Evolutionary conservation across 2,888 invertebrate species (phyloP), one percentile per base, ranked within the genome.

Genomic region (Caenorhabditis zanzibari): DNA sequence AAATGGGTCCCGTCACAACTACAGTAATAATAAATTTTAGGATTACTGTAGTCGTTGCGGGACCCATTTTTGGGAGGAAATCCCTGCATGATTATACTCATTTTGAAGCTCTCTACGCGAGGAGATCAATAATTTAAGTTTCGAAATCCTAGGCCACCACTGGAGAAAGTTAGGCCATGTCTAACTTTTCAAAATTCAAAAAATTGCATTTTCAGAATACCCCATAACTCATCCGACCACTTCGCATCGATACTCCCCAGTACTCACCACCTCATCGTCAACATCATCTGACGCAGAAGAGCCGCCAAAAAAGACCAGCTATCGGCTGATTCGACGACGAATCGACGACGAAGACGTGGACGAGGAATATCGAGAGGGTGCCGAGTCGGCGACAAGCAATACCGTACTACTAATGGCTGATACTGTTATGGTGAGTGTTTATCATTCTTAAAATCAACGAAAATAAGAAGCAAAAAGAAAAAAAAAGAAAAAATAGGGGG

Each of bases 191-290:
- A n/a, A n/a, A n/a, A n/a, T n/a, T n/a, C n/a, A n/a, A n/a, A n/a
- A n/a, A n/a, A n/a, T n/a, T n/a, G n/a, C n/a, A n/a, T 59, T 38
- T 59, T 38, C 19, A 68, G 68, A 68, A 54, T 68, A 54, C 22
- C 54, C 68, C 12, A 38, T 68, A 54, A 54, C 68, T 54, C 68
- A 68, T 54, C 54, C 68, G 7, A 54, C 68, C 16, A 54, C 68
- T 2, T 68, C 68, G 1, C 41, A 38, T 10, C 61, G 32, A 2
- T 68, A 68, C 68, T 38, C 68, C 1, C 54, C 54, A 14, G 54
- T 52, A 16, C 68, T 41, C 7, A 54, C 68, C 54, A 54, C 54
- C 2, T 68, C 68, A 38, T 68, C 54, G 6, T 58, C 58, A 0
- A 26, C 26, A 1, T 54, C 54, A 26, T 54, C 68, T 24, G 68